Evolutionary conservation across 2,888 invertebrate species (phyloP), one percentile per base, ranked within the genome.

Genomic region (Drosophila monieri): DNA sequence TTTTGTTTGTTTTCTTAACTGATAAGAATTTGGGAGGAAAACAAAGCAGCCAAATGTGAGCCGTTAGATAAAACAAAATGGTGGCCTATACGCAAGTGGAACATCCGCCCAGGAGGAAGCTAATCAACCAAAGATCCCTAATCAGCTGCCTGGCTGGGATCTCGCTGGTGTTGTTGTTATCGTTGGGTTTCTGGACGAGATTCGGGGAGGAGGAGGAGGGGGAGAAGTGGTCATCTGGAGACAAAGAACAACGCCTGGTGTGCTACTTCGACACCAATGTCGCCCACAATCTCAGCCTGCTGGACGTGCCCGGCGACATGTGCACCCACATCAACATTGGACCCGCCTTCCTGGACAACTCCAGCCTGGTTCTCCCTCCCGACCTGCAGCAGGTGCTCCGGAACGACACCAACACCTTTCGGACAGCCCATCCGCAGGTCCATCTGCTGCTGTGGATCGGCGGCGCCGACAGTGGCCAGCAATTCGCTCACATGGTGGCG

Each of bases 301-400:
- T 91, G 35, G 91, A 93, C 78, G 93, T 97, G 30, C 94, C 96
- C 88, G 94, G 96, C 23, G 90, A 93, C 79, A 92, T 97, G 60
- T 97, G 97, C 90, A 96, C 97, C 1, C 97, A 97, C 91, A 94
- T 97, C 67, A 96, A 96, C 89, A 92, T 96, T 60, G 97, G 95
- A 44, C 95, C 96, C 92, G 95, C 95, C 21, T 89, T 90, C 64
- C 92, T 97, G 41, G 88, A 90, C 4, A 94, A 96, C 81, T 94
- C 93, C 74, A 92, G 93, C 8, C 91, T 97, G 30, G 77, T 91
- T 55, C 91, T 96, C 25, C 92, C 93, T 10, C 88, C 92, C 4
- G 74, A 89, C 0, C 91, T 93, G 56, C 84, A 85, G 9, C 62
- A 81, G 0, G 73, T 87, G n/a, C 75, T 91, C 6, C 70, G 86